Evolutionary conservation across 2,113 vertebrate genomes (phyloP).

Genomic region (Microcebus lehilahytsara): DNA sequence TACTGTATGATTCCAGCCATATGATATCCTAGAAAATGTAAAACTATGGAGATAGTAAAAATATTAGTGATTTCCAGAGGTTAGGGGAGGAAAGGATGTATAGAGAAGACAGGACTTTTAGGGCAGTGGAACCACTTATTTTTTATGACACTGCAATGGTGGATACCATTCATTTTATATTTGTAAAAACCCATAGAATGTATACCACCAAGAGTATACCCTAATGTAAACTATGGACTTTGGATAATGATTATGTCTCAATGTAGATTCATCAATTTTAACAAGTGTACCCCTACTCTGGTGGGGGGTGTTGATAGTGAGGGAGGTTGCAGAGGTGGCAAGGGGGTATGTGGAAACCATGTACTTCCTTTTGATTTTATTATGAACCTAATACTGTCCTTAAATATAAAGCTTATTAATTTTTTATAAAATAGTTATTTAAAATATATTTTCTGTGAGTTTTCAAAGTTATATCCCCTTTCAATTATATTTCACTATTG

Average conservation of each 20-base stretch:
- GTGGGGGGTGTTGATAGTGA: neutral
- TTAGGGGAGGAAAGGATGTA: neutral
- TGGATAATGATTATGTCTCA: neutral
- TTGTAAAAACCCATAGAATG: neutral
- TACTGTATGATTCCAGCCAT: neutral
- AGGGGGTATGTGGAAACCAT: rapidly evolving
- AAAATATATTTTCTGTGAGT: neutral
- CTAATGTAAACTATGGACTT: neutral
- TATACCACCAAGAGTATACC: neutral
- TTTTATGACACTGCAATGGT: neutral
- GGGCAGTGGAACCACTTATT: neutral
- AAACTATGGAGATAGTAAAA: neutral
- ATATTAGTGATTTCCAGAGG: neutral
- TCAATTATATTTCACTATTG: neutral
- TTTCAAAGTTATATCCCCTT: neutral
- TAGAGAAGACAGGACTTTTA: neutral
- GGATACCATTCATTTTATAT: neutral
- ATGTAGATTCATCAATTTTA: neutral
- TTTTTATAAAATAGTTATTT: neutral
- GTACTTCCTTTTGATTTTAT: neutral
- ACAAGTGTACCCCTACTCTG: neutral
- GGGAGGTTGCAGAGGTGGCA: no score
- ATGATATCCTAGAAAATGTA: neutral
- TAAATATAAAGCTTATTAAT: neutral
- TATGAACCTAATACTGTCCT: neutral